Evolutionary conservation across 2,888 invertebrate genomes (phyloP).

Genomic region (Rhopalosiphum nymphaeae): DNA sequence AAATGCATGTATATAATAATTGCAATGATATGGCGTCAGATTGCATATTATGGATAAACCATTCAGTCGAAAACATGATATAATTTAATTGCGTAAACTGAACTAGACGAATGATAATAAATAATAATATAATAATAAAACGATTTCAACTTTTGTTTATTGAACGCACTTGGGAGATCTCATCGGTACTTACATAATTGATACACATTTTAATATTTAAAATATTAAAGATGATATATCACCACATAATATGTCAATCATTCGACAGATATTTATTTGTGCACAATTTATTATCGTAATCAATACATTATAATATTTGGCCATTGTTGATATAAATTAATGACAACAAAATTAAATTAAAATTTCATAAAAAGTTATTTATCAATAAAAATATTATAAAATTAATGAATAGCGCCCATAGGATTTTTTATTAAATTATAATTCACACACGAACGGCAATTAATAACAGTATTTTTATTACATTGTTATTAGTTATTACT

Average conservation of each 20-base stretch:
- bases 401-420: background rate
- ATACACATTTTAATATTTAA: background rate
- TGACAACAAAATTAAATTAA: background rate
- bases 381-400: background rate
- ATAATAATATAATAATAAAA: conserved; percentile 28
- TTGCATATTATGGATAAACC: conserved; percentile 22
- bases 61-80: conserved; percentile 8
- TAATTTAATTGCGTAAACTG: conserved; percentile 18
- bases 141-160: background rate
- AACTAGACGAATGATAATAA: background rate
- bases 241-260: background rate
- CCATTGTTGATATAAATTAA: background rate
- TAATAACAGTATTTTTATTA: background rate
- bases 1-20: conserved; percentile 17
- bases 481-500: background rate
- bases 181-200: background rate
- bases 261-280: background rate
- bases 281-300: background rate
- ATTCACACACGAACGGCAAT: background rate
- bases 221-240: background rate
- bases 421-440: background rate
- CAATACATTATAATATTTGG: background rate
- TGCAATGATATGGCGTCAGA: background rate
- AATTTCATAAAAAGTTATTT: too few relatives aligned
- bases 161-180: background rate